phyloP scores from a whole-genome alignment of 2,113 vertebrate species.

The Polypterus senegalus region DNA sequence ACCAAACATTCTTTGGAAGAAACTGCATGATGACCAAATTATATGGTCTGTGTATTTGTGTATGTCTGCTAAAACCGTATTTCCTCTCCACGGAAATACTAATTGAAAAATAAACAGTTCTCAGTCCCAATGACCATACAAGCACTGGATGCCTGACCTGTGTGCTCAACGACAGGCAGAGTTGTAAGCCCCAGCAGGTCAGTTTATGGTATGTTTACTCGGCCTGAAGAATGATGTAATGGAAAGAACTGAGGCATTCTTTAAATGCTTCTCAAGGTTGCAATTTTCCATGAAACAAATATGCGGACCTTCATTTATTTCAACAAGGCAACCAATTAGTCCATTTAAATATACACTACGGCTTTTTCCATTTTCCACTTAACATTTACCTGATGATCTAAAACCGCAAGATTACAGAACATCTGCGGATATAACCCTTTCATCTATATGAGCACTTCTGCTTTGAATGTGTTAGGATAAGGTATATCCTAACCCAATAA shows the following conservation, averaged over 20 bases:
- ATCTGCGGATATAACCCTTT: too few species aligned
- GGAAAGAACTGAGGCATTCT: slow-evolving; percentile 39
- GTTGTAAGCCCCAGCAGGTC: slow-evolving; percentile 2
- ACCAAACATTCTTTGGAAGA: too few species aligned
- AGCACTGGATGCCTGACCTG: not conserved
- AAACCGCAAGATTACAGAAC: too few species aligned
- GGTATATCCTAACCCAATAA: too few species aligned
- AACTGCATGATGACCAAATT: too few species aligned
- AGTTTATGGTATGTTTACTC: slow-evolving; percentile 29
- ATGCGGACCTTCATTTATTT: slow-evolving; percentile 19
- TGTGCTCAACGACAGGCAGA: slow-evolving; percentile 7
- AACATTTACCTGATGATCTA: too few species aligned
- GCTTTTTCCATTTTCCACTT: not conserved
- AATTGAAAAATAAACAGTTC: slow-evolving; percentile 36
- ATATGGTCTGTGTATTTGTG: slow-evolving; percentile 21
- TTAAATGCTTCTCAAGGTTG: slow-evolving; percentile 30
- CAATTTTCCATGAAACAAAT: slow-evolving; percentile 37
- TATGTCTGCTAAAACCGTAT: slow-evolving; percentile 28
- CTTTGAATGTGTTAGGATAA: too few species aligned
- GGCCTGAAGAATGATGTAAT: slow-evolving; percentile 41
- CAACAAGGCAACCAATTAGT: not conserved
- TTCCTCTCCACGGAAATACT: slow-evolving; percentile 41
- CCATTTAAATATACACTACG: not conserved
- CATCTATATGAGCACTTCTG: too few species aligned
- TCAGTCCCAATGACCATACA: slow-evolving; percentile 26